A percentile compares a stretch with the other conserved stretches of the same genome.
Evolutionary conservation across 2,113 vertebrate genomes (phyloP).

Genomic region (Sebastes schlegelii): DNA sequence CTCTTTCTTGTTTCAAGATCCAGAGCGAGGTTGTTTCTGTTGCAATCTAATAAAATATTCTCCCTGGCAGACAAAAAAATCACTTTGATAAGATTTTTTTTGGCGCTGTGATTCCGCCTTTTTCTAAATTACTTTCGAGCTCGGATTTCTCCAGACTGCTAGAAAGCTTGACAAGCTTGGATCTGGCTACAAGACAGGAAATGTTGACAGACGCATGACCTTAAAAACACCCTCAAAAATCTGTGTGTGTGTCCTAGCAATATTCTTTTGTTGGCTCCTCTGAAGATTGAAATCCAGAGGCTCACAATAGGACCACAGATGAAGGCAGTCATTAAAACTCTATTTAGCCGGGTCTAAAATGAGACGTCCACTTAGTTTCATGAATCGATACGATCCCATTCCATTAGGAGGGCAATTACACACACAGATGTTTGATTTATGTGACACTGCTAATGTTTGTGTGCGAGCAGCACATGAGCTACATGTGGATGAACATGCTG

Average conservation of each 20-base stretch:
- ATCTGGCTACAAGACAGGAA: not conserved
- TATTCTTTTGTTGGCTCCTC: conserved; percentile 26
- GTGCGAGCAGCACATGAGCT: conserved; percentile 11
- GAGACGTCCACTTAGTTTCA: conserved; percentile 58
- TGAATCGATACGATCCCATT: conserved; percentile 59
- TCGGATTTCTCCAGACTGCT: not conserved
- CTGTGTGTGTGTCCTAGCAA: not conserved
- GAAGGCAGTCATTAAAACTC: conserved; percentile 61
- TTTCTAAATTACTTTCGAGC: not conserved
- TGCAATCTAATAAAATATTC: not conserved
- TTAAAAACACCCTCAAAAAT: not conserved
- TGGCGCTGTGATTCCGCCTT: not conserved
- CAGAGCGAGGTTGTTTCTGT: not conserved
- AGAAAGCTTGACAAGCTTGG: not conserved
- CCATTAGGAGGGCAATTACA: conserved; percentile 60
- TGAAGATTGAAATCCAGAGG: conserved; percentile 33
- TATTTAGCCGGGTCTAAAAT: conserved; percentile 44
- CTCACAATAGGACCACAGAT: conserved; percentile 23
- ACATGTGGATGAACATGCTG: conserved; percentile 8
- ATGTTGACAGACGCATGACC: not conserved
- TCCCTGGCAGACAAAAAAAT: not conserved
- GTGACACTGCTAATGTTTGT: conserved; percentile 37
- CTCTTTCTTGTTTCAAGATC: not conserved
- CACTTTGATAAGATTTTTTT: not conserved
- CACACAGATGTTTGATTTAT: conserved; percentile 58